These are phyloP conservation scores for Mormyrus hasselquistii DNA, from an alignment of 2,797 vertebrate species.

Conservation along the genomic window DNA sequence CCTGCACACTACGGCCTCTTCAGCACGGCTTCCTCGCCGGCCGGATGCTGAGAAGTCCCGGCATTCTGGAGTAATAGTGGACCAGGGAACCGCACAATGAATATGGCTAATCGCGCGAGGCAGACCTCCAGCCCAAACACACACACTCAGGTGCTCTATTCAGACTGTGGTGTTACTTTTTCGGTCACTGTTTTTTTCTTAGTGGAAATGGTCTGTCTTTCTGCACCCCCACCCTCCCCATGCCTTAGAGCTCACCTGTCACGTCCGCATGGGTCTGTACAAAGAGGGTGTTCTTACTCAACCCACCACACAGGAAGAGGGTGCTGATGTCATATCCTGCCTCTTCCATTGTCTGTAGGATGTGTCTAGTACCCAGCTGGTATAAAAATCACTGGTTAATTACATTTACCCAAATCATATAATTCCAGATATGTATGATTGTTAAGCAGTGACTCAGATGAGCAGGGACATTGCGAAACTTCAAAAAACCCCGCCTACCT, in stretches of 20 bases:
- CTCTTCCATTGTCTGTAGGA: conserved; percentile 77
- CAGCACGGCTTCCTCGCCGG: background rate
- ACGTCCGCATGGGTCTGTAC: conserved; percentile 85
- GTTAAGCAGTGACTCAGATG: background rate
- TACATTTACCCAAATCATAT: background rate
- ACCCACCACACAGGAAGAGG: conserved; percentile 84
- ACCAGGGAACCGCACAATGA: background rate
- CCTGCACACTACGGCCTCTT: background rate
- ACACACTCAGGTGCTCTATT: background rate
- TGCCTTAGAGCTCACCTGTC: conserved; percentile 60
- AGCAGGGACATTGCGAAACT: background rate
- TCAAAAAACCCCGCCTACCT: background rate
- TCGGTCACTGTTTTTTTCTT: background rate
- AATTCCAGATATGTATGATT: background rate
- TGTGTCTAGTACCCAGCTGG: conserved; percentile 85
- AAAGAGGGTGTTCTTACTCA: conserved; percentile 90
- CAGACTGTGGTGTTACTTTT: background rate
- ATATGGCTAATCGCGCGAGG: background rate
- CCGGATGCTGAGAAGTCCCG: background rate
- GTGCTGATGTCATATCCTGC: conserved; percentile 79
- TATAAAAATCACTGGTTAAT: conserved; percentile 23
- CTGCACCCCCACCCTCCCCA: background rate
- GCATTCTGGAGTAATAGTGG: background rate
- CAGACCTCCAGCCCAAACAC: background rate
- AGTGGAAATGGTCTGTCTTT: background rate